Conservation (phyloP, 64 coral and sea anemone species). For the Stylophora pistillata region DNA sequence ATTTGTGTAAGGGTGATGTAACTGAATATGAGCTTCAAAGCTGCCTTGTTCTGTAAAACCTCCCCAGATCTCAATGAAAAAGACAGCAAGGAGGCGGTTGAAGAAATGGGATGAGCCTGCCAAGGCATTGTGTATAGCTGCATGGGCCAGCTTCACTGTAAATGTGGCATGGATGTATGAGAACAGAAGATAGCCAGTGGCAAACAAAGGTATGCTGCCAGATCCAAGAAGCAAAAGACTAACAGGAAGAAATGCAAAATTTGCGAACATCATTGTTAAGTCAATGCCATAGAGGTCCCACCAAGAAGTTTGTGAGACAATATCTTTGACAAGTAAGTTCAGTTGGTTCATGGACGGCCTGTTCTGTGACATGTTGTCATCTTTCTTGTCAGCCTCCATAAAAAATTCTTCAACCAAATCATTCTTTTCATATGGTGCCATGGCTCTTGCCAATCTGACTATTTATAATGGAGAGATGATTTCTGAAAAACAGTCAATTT, state of each 20-base stretch:
- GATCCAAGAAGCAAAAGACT: slow-evolving; percentile 61
- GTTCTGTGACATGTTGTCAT: slow-evolving; percentile 1
- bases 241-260: slow-evolving; percentile 41
- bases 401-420: neutral
- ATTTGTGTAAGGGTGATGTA: slow-evolving; percentile 93
- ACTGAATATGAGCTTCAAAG: slow-evolving; percentile 74
- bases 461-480: neutral
- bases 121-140: slow-evolving; percentile 69
- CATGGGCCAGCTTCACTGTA: slow-evolving; percentile 73
- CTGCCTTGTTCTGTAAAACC: slow-evolving; percentile 72
- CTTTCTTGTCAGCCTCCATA: neutral
- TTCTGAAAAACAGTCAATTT: neutral
- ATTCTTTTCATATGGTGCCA: slow-evolving; percentile 32
- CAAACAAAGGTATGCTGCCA: slow-evolving; percentile 51
- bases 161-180: slow-evolving; percentile 68
- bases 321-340: slow-evolving; percentile 44
- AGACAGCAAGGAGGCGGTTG: slow-evolving; percentile 64
- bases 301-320: slow-evolving; percentile 59
- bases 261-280: slow-evolving; percentile 33
- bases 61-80: slow-evolving; percentile 86
- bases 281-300: slow-evolving; percentile 92
- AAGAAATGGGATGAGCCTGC: slow-evolving; percentile 65
- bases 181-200: slow-evolving; percentile 55
- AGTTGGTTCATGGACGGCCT: slow-evolving; percentile 52
- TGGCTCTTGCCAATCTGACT: neutral